Conservation (phyloP, 2,113 vertebrate species). For the Circaetus cinerascens region DNA sequence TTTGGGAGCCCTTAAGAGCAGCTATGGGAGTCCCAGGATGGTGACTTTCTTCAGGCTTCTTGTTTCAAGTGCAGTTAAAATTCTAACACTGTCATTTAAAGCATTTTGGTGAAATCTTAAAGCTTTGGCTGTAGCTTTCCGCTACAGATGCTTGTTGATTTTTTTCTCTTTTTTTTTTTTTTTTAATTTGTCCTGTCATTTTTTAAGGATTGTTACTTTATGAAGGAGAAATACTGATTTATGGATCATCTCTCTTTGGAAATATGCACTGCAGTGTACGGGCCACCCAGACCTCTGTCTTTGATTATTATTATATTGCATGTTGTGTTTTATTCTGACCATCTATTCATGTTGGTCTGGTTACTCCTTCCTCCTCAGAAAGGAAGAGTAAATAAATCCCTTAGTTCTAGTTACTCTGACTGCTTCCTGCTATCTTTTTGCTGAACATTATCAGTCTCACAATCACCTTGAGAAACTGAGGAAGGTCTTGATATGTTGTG, state of each 20-base stretch:
- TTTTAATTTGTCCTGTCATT: not conserved
- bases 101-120: not conserved
- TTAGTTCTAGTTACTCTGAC: not conserved
- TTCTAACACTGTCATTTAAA: not conserved
- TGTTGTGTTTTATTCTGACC: not conserved
- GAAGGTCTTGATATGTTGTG: not conserved
- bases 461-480: not conserved
- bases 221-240: not conserved
- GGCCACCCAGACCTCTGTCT: not conserved
- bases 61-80: not conserved
- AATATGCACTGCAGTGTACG: not conserved
- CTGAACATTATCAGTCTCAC: not conserved
- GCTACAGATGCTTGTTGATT: not conserved
- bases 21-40: not conserved
- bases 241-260: not conserved
- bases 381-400: not conserved
- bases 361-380: not conserved
- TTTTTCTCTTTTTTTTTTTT: not conserved
- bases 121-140: not conserved
- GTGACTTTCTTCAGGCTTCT: not conserved
- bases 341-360: not conserved
- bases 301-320: not conserved
- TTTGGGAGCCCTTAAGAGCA: not conserved
- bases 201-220: not conserved
- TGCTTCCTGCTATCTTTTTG: not conserved